Evolutionary conservation across 2,113 vertebrate genomes (phyloP).

Genomic region (Corydoras sp.): DNA sequence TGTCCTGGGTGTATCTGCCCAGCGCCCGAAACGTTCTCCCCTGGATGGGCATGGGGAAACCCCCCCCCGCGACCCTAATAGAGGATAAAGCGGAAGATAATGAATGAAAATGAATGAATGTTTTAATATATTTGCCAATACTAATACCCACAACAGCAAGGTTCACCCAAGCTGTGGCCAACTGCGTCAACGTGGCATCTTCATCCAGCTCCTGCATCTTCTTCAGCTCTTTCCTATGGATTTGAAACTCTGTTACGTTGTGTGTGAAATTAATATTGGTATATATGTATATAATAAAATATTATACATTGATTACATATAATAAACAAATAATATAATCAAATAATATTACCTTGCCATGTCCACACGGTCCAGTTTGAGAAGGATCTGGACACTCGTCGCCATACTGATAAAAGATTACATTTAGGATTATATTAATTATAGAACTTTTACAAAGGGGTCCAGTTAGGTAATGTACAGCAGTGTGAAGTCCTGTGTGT

Average conservation of each 20-base stretch:
- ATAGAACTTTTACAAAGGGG: background rate
- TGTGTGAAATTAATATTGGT: too few species aligned
- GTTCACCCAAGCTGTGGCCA: slow-evolving; percentile 92
- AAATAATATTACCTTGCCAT: slow-evolving; percentile 75
- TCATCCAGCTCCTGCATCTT: slow-evolving; percentile 97
- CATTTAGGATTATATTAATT: background rate
- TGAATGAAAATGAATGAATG: too few species aligned
- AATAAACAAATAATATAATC: background rate
- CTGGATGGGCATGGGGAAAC: too few species aligned
- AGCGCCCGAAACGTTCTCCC: too few species aligned
- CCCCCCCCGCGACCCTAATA: too few species aligned
- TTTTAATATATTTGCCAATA: background rate
- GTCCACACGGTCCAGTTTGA: slow-evolving; percentile 89
- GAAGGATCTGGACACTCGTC: slow-evolving; percentile 85
- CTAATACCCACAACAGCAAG: slow-evolving; percentile 74
- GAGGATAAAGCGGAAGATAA: too few species aligned
- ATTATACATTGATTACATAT: too few species aligned
- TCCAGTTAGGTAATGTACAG: background rate
- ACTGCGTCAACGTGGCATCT: slow-evolving; percentile 88
- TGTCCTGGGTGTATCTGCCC: too few species aligned
- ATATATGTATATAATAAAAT: too few species aligned
- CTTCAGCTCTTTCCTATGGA: slow-evolving; percentile 87
- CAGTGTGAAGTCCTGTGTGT: background rate
- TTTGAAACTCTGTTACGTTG: background rate
- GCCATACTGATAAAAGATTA: slow-evolving; percentile 70